Evolutionary conservation across 2,888 invertebrate genomes (phyloP), one percentile per base, ranked within the genome.

Genomic region (Drosophila yooni): DNA sequence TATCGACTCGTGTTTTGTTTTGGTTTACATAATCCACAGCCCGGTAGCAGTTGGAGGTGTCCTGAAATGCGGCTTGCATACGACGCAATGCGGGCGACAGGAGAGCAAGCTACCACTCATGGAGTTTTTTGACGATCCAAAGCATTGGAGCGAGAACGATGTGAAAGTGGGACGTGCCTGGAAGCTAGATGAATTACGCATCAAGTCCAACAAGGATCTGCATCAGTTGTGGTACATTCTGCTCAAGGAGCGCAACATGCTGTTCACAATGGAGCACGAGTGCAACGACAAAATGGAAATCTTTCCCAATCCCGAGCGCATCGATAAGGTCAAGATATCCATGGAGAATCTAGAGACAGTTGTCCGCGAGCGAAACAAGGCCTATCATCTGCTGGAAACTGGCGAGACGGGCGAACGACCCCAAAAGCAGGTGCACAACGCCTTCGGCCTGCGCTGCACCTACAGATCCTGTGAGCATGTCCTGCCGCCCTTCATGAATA

Each of bases 181-280:
- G 99, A 96, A 94, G 72, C 93, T 94, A 65, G 98, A 98, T 77
- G 99, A 99, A 93, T 94, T 99, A 27, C 94, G 99, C 89, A 95
- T 99, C 56, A 99, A 99, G 93, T 98, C 98, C 54, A 99, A 99
- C 92, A 94, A 95, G 58, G 99, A 99, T 93, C 94, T 99, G 67
- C 99, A 99, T 92, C 99, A 99, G 94, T 94, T 99, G 70, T 99
- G 99, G 99, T 99, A 94, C 90, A 91, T 95, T 21, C 94, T 99
- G 66, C 93, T 99, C 61, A 99, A 99, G 94, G 99, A 99, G 93
- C 95, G 96, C 63, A 99, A 99, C 93, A 99, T 99, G 99, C 94
- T 99, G 25, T 93, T 98, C 76, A 99, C 99, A 2, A 99, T 99
- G 99, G 97, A 99, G 93, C 95, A 97, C 74, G 96, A 96, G 92